Conservation (phyloP, 1,140 invertebrate genomes). For the Doryteuthis pealeii region DNA sequence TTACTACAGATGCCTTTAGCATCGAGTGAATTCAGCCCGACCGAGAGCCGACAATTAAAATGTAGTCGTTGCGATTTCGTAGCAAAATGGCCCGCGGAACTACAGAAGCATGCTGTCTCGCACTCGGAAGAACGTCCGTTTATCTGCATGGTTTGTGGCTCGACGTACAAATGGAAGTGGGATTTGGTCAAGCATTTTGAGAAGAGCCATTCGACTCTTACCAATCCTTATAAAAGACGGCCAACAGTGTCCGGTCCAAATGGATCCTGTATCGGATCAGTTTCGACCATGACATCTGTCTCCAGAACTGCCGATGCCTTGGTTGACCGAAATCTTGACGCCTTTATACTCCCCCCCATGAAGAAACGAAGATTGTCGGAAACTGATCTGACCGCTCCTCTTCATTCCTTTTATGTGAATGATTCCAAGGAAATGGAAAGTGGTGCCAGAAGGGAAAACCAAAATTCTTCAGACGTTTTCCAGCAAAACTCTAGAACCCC, state of each 20-base stretch:
- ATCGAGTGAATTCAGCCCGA: constrained; percentile 18
- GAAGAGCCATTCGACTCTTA: constrained; percentile 53
- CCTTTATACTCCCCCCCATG: constrained; percentile 20
- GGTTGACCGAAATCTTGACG: constrained; percentile 22
- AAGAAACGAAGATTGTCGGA: constrained; percentile 44
- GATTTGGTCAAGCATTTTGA: constrained; percentile 60
- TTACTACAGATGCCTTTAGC: constrained; percentile 51
- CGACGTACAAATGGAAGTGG: constrained; percentile 60
- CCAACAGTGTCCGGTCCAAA: constrained; percentile 31
- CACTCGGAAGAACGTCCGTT: constrained; percentile 57
- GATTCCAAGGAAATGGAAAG: not conserved
- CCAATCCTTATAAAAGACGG: constrained; percentile 58
- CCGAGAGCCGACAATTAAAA: constrained; percentile 48
- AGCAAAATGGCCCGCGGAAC: constrained; percentile 59
- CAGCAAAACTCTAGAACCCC: not conserved
- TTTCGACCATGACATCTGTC: constrained; percentile 24
- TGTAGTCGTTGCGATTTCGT: constrained; percentile 57
- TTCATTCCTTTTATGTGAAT: not conserved
- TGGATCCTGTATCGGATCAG: constrained; percentile 13
- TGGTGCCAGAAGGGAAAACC: not conserved
- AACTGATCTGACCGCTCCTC: constrained; percentile 23
- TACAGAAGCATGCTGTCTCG: constrained; percentile 58
- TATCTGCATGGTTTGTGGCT: constrained; percentile 58
- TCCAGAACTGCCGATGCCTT: constrained; percentile 35
- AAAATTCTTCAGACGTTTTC: not conserved